Percentiles rank a stretch among this genome's conserved stretches.
These are phyloP conservation scores for Drosophila jambulina DNA, from an alignment of 1,140 invertebrate genomes.

Conservation along the genomic window DNA sequence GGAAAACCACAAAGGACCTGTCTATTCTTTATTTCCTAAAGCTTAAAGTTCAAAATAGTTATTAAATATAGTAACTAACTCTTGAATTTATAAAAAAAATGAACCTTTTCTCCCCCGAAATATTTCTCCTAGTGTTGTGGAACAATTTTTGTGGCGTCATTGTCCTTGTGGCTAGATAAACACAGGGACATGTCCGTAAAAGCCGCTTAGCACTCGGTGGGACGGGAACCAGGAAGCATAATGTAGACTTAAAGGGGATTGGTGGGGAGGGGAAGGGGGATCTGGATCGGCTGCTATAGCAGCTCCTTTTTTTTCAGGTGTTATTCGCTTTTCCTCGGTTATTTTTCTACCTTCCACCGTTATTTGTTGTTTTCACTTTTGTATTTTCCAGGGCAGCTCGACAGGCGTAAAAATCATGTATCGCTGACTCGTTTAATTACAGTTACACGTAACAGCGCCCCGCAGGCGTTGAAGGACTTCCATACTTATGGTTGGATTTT, in stretches of 20 bases:
- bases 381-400: constrained; percentile 47
- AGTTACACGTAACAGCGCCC: constrained; percentile 73
- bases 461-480: constrained; percentile 2
- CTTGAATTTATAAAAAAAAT: too few relatives aligned
- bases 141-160: constrained; percentile 72
- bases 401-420: constrained; percentile 82
- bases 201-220: constrained; percentile 67
- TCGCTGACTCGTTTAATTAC: constrained; percentile 82
- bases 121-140: constrained; percentile 20
- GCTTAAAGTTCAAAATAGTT: background rate
- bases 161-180: constrained; percentile 69
- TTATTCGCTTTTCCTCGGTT: constrained; percentile 38
- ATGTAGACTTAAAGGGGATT: constrained; percentile 68
- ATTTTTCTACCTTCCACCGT: constrained; percentile 13
- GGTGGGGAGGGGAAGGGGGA: background rate
- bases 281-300: constrained; percentile 18
- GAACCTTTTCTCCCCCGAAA: accelerated
- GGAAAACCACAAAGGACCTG: too few relatives aligned
- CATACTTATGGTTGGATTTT: constrained; percentile 9
- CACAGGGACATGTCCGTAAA: constrained; percentile 72
- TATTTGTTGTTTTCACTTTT: constrained; percentile 29
- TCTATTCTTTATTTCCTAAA: background rate
- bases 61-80: background rate
- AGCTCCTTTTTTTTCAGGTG: constrained; percentile 32
- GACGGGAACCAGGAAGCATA: constrained; percentile 32